Conservation (phyloP, 2,888 invertebrate species). For the Brassicogethes aeneus region DNA sequence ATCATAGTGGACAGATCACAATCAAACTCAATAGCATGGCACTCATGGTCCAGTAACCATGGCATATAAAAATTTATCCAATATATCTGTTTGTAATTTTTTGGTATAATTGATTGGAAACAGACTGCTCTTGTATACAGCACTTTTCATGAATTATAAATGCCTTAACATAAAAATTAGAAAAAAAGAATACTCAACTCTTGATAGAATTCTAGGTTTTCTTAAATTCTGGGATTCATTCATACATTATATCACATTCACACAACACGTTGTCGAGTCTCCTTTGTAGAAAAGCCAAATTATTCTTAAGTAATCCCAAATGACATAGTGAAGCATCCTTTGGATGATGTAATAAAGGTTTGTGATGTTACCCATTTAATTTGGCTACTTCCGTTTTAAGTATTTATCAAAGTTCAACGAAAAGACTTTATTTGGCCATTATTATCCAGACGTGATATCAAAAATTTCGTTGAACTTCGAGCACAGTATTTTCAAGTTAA, state of each 20-base stretch:
- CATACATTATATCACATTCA: conserved; percentile 14
- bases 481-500: too few species aligned
- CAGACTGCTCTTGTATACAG: conserved; percentile 26
- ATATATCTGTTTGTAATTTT: conserved; percentile 17
- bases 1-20: conserved; percentile 1
- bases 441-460: too few species aligned
- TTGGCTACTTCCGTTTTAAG: not conserved
- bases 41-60: conserved; percentile 28
- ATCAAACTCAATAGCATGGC: conserved; percentile 25
- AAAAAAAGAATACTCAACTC: conserved; percentile 26
- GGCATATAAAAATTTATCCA: conserved; percentile 15
- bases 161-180: conserved; percentile 30
- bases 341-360: not conserved
- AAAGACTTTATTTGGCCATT: too few species aligned
- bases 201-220: conserved; percentile 10
- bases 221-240: not conserved
- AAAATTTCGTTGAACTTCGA: too few species aligned
- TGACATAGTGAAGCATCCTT: not conserved
- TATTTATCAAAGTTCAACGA: too few species aligned
- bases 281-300: not conserved
- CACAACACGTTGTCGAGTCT: conserved; percentile 10
- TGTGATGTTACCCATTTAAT: not conserved
- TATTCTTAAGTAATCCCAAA: not conserved
- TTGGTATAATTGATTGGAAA: conserved; percentile 31
- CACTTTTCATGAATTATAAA: conserved; percentile 34